Base-by-base conservation (phyloP, 2,797 vertebrate genomes). In the Buceros bicornis region DNA sequence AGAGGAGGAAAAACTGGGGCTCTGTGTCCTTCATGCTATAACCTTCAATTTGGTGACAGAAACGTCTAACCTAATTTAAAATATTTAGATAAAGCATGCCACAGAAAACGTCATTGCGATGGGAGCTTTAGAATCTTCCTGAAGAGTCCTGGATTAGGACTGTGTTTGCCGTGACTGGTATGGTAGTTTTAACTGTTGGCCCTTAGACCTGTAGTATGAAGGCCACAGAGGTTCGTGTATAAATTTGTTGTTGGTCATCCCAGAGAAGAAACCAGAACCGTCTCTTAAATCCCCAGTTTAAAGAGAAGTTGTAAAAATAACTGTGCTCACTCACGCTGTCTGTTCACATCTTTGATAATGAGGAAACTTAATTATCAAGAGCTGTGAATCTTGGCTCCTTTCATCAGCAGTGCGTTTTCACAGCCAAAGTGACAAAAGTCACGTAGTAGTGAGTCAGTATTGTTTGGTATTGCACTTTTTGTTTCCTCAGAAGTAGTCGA, bases 1-100 rank as follows among this genome's bases (percentile, higher is more conserved):
- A 13, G 48, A 60, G 17, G 21, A 43, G 19, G 31, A 28, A 45
- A 72, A 25, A 45, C 0, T 0, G 0, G 11, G 5, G 4, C 28
- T 50, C 29, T 43, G 4, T 53, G 19, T 64, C 25, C 10, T 47
- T 65, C 37, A 10, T 5, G 3, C 21, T 19, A 3, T 20, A 24
- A 48, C 43, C 45, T 85, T 26, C 48, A 25, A 11, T 25, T 47
- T 65, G 29, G 37, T 65, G 18, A 24, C 60, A 17, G 11, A 71
- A 53, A 45, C 0, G 0, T 15, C 8, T 24, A 3, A 20, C 21
- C 35, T 53, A 8, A 13, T 21, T 67, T 40, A 9, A 61, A 79
- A 19, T 17, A 22, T 6, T 71, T 42, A 6, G 29, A 26, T 82
- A n/a, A 73, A 86, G 18, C 16, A 10, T 40, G 5, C 35, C 33